Conservation (phyloP, 2,888 invertebrate species). For the Helicoverpa assulta region DNA sequence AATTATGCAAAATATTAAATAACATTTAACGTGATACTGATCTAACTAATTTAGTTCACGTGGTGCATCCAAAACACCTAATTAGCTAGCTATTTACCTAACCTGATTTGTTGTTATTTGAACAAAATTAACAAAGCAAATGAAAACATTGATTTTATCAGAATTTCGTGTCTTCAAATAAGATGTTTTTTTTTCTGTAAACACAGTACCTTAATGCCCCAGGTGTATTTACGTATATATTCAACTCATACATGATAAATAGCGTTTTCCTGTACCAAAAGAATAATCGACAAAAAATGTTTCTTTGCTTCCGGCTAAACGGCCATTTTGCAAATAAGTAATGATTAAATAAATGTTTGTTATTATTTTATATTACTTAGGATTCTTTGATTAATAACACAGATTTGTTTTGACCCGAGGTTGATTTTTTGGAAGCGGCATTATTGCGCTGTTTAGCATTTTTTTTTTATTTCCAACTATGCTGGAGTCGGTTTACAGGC, state of each 20-base stretch:
- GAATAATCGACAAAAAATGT: slow-evolving; percentile 10
- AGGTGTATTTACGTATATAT: slow-evolving; percentile 24
- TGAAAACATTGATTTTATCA: neutral
- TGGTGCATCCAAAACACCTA: no score
- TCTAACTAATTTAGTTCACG: no score
- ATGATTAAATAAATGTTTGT: slow-evolving; percentile 1
- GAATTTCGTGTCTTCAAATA: neutral
- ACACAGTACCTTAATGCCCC: neutral
- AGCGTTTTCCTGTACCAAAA: slow-evolving; percentile 17
- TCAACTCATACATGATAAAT: slow-evolving; percentile 11
- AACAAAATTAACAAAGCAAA: neutral
- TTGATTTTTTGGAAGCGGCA: neutral
- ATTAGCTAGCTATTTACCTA: no score
- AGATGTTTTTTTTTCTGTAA: neutral
- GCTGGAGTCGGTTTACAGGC: no score
- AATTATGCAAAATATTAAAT: no score
- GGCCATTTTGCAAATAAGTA: slow-evolving; percentile 2
- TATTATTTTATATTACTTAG: neutral
- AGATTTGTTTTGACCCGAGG: neutral
- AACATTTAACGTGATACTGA: no score
- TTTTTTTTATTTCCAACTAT: no score
- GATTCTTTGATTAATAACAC: neutral
- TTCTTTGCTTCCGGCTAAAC: neutral
- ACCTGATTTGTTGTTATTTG: no score
- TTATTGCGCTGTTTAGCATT: no score